Evolutionary conservation across 1,140 invertebrate genomes (phyloP).

Genomic region (Reticulitermes speratus): DNA sequence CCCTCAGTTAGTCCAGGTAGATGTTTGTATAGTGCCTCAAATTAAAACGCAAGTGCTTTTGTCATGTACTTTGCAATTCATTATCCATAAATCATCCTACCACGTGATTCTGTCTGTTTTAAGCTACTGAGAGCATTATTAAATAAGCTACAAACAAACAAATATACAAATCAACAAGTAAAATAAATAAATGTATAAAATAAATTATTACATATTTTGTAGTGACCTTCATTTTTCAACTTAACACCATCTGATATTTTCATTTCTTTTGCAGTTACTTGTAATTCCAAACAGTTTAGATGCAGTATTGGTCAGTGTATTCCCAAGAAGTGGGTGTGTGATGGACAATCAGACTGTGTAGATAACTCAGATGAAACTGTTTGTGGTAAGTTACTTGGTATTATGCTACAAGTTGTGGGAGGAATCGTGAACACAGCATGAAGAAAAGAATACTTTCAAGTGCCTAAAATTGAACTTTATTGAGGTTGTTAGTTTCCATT

Average conservation of each 20-base stretch:
- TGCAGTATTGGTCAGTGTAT: constrained; percentile 72
- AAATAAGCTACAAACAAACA: no score
- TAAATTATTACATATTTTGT: neutral
- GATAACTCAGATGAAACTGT: constrained; percentile 58
- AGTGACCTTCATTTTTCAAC: neutral
- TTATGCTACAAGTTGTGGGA: no score
- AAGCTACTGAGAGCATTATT: no score
- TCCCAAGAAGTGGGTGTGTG: constrained; percentile 68
- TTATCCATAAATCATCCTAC: no score
- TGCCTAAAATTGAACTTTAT: no score
- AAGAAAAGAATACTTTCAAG: no score
- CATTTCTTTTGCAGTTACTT: constrained; percentile 45
- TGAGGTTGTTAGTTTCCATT: no score
- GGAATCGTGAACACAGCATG: no score
- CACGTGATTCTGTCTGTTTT: no score
- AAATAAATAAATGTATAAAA: neutral
- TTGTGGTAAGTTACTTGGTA: constrained; percentile 28
- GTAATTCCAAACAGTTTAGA: constrained; percentile 54
- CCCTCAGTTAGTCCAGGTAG: neutral
- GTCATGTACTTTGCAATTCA: no score
- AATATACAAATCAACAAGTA: neutral
- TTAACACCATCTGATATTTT: neutral
- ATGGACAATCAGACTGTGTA: constrained; percentile 67
- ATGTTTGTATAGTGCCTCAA: neutral
- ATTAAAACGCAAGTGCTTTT: neutral